These are phyloP conservation scores for Neomonachus schauinslandi DNA, from an alignment of 2,113 vertebrate genomes.

Conservation along the genomic window DNA sequence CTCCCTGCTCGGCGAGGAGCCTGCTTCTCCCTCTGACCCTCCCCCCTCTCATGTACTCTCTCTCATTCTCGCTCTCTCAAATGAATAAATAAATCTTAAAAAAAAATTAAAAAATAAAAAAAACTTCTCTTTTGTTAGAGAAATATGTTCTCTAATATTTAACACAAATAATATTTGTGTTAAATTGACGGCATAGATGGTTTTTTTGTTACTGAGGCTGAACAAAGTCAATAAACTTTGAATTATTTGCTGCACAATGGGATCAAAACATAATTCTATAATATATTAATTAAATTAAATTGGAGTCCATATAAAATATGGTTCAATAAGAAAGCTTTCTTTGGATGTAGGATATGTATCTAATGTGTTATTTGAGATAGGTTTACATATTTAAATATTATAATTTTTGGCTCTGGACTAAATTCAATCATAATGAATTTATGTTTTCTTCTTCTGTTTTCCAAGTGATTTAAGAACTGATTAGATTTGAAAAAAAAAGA, in stretches of 20 bases:
- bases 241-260: neutral
- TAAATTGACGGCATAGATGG: constrained; percentile 54
- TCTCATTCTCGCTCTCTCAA: too few relatives aligned
- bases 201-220: constrained; percentile 64
- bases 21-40: too few relatives aligned
- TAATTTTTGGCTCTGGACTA: constrained; percentile 63
- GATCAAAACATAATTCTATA: constrained; percentile 66
- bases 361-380: constrained; percentile 69
- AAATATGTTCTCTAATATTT: constrained; percentile 50
- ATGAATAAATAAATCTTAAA: too few relatives aligned
- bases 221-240: constrained; percentile 69
- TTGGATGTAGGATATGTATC: constrained; percentile 65
- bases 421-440: constrained; percentile 60
- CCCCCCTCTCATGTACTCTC: too few relatives aligned
- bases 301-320: neutral
- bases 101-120: too few relatives aligned
- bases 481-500: neutral
- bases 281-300: constrained; percentile 74
- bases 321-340: constrained; percentile 59
- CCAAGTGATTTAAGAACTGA: neutral
- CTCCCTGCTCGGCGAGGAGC: too few relatives aligned
- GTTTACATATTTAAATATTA: constrained; percentile 62
- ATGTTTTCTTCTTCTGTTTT: neutral
- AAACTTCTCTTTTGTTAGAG: constrained; percentile 17
- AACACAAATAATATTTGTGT: constrained; percentile 61